A percentile compares a stretch with the other conserved stretches of the same genome.
These are phyloP conservation scores for Mustelus asterias DNA, from an alignment of 2,113 vertebrate species.

Conservation along the genomic window DNA sequence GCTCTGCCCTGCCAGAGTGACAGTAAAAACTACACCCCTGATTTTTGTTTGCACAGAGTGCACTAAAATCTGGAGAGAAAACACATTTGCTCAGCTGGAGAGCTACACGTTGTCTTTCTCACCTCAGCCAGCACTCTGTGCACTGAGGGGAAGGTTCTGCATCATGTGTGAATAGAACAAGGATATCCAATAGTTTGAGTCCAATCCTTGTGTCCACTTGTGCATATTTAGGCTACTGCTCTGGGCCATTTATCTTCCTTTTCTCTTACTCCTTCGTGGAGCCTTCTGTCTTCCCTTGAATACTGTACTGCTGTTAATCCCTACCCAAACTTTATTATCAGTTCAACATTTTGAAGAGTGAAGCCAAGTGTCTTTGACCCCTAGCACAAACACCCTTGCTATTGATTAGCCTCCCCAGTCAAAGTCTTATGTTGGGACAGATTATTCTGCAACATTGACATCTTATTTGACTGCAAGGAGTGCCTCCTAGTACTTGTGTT, in stretches of 20 bases:
- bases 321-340: background rate
- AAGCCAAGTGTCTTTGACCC: background rate
- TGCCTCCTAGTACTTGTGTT: background rate
- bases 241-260: background rate
- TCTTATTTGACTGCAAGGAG: background rate
- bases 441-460: background rate
- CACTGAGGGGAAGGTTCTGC: too few relatives aligned
- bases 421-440: background rate
- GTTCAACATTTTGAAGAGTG: background rate
- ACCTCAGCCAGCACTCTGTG: too few relatives aligned
- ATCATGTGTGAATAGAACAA: too few relatives aligned
- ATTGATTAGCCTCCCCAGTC: background rate
- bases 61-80: too few relatives aligned
- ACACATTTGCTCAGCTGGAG: too few relatives aligned
- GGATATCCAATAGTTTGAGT: background rate
- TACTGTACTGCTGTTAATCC: background rate
- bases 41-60: too few relatives aligned
- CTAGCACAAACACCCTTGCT: background rate
- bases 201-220: background rate
- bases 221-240: too few relatives aligned
- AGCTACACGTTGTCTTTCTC: too few relatives aligned
- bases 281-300: background rate
- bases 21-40: too few relatives aligned
- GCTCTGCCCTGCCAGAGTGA: too few relatives aligned
- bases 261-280: background rate